These are phyloP conservation scores for Apteryx mantelli DNA, from an alignment of 2,113 vertebrate species.

Conservation along the genomic window DNA sequence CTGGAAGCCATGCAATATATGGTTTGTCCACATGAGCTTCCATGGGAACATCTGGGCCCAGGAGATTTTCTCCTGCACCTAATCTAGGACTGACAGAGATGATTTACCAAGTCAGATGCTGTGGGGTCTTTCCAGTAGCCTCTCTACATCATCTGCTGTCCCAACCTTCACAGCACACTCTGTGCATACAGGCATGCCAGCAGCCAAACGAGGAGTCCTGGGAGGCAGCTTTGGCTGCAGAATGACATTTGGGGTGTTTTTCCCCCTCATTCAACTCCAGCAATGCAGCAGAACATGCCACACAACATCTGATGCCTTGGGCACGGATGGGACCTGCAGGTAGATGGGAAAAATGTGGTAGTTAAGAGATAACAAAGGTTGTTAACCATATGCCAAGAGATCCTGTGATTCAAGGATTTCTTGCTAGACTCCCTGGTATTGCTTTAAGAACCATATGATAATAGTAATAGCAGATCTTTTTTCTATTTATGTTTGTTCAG, in stretches of 20 bases:
- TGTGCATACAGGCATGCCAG: not conserved
- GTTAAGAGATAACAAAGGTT: not conserved
- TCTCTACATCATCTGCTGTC: not conserved
- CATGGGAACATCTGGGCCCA: not conserved
- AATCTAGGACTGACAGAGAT: not conserved
- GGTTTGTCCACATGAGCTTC: too few relatives aligned
- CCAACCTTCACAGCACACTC: not conserved
- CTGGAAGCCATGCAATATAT: too few relatives aligned
- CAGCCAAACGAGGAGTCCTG: not conserved
- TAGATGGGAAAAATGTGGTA: not conserved
- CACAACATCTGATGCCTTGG: not conserved
- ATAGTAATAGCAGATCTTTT: not conserved
- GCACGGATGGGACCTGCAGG: not conserved
- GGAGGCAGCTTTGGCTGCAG: too few relatives aligned
- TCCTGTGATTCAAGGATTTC: not conserved
- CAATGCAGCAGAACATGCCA: not conserved
- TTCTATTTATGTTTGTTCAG: not conserved
- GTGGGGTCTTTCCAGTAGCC: not conserved
- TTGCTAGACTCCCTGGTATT: not conserved
- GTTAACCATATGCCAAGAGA: not conserved
- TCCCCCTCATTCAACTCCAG: not conserved
- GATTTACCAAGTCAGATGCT: not conserved
- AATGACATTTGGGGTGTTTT: not conserved
- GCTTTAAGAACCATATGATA: not conserved
- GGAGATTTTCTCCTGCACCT: not conserved